These are phyloP conservation scores for Pharmacophagus antenor DNA, from an alignment of 2,888 invertebrate species.

Conservation along the genomic window DNA sequence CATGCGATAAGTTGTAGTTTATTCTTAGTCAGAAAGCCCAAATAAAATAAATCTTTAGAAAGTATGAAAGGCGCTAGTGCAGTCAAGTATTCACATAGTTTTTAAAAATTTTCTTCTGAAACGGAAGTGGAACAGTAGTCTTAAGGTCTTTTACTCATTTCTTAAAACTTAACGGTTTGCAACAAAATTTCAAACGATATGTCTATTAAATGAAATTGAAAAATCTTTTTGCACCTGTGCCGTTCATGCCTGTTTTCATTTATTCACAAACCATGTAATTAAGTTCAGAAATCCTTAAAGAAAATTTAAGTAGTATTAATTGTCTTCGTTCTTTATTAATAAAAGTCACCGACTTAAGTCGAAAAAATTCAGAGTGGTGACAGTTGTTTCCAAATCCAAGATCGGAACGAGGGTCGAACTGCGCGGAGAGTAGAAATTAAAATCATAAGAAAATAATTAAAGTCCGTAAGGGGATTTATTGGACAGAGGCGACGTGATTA, in stretches of 20 bases:
- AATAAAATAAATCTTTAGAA: too few species aligned
- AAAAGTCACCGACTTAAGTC: constrained; percentile 65
- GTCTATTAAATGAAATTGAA: background rate
- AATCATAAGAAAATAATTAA: constrained; percentile 82
- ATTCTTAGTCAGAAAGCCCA: too few species aligned
- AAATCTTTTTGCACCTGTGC: constrained; percentile 27
- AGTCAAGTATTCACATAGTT: too few species aligned
- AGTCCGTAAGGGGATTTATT: constrained; percentile 79
- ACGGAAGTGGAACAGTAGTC: too few species aligned
- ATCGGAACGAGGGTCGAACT: constrained; percentile 38
- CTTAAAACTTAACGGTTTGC: background rate
- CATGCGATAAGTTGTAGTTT: too few species aligned
- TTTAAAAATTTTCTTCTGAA: too few species aligned
- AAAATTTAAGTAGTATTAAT: constrained; percentile 81
- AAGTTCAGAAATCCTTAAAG: constrained; percentile 71
- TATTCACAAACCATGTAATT: constrained; percentile 53
- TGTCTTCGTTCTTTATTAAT: constrained; percentile 77
- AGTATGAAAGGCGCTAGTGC: too few species aligned
- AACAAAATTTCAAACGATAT: background rate
- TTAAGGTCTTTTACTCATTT: background rate
- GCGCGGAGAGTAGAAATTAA: constrained; percentile 65
- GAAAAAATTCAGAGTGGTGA: constrained; percentile 68
- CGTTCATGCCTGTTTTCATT: constrained; percentile 31
- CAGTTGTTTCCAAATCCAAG: constrained; percentile 53
- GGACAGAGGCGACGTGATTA: constrained; percentile 77